Evolutionary conservation across 2,888 invertebrate species (phyloP).

Genomic region (Tribolium freemani): DNA sequence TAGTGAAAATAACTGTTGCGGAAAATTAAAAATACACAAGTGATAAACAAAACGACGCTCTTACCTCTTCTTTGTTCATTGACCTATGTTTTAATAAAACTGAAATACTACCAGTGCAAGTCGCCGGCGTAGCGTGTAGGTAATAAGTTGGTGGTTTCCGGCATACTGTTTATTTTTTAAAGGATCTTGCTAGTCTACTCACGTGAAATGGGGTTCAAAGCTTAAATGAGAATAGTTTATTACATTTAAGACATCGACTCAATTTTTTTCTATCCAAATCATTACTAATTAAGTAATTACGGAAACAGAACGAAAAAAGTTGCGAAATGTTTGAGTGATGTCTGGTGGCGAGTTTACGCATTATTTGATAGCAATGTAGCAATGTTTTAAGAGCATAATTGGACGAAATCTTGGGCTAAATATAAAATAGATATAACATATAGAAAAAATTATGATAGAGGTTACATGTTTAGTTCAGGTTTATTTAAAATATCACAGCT

Average conservation of each 20-base stretch:
- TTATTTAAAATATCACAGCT: too few relatives aligned
- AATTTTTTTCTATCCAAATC: neutral
- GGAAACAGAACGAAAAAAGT: too few relatives aligned
- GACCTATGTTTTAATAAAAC: neutral
- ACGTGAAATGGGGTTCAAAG: neutral
- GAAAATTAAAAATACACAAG: conserved; percentile 2
- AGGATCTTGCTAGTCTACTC: neutral
- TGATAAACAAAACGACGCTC: neutral
- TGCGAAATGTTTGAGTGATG: too few relatives aligned
- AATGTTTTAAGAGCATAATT: too few relatives aligned
- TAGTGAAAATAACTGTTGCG: neutral
- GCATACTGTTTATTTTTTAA: neutral
- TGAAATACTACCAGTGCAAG: neutral
- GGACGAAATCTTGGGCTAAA: too few relatives aligned
- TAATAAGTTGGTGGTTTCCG: neutral
- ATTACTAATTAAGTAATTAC: too few relatives aligned
- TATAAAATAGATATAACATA: too few relatives aligned
- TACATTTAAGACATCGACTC: neutral
- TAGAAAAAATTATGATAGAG: too few relatives aligned
- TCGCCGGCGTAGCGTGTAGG: neutral
- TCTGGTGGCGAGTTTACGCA: too few relatives aligned
- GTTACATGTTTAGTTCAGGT: too few relatives aligned
- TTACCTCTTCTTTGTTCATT: neutral
- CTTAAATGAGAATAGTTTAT: neutral
- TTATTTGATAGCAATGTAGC: too few relatives aligned